Evolutionary conservation across 2,797 vertebrate species (phyloP), one percentile per base, ranked within the genome.

Genomic region (Catostomus latipinnis): DNA sequence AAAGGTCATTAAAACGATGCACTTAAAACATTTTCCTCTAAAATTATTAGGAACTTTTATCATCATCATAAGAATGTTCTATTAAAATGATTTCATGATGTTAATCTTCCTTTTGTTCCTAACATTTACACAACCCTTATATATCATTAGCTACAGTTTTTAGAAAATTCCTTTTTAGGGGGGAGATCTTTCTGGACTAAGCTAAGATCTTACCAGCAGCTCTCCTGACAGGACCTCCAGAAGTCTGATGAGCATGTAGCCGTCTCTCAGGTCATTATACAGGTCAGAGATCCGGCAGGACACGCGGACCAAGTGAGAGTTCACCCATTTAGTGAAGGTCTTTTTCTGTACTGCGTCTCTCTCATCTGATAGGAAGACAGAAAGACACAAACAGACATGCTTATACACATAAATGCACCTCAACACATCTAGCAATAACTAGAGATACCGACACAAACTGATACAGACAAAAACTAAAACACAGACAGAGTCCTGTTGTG

Each of bases 281-380:
- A 98, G 95, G 89, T 98, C 96, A 0, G 90, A 90, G 74, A 98
- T 95, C 49, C 96, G 96, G 84, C 96, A 97, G 84, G 95, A 95
- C 72, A 94, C 96, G 0, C 95, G 92, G 6, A 95, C 91, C 11
- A 97, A 92, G 87, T 97, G 97, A 6, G 96, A 94, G 86, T 97
- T 98, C 45, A 98, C 95, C 97, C 97, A 98, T 82, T 98, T 98
- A 72, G 96, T 98, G 82, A 98, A 98, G 13, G 96, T 98, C 82
- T 98, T 98, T 91, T 98, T 98, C 93, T 98, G 97, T 67, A 98
- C 97, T 0, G 96, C 95, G 48, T 98, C 97, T 6, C 96, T 89
- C 81, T 98, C 97, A 57, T 98, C 97, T 98, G 53, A 63, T 68
- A 79, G 0, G 1, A 52, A 49, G 10, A 52, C 14, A 68, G n/a